Evolutionary conservation across 2,797 vertebrate species (phyloP), one percentile per base, ranked within the genome.

Genomic region (Enteromius afrohamiltoni): DNA sequence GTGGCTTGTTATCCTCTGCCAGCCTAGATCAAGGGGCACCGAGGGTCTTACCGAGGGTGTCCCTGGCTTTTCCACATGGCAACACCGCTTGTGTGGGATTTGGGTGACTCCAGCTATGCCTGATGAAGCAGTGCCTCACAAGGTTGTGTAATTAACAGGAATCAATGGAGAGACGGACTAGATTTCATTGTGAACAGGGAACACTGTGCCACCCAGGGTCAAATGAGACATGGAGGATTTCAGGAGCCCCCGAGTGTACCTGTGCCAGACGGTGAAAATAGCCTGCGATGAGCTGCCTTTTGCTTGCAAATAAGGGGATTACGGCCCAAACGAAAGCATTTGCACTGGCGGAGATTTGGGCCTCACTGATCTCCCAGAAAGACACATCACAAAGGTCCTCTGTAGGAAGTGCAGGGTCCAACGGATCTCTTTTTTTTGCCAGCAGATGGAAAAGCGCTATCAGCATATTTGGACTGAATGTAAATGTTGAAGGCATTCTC

Each of bases 221-320:
- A 88, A 87, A 82, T 11, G 75, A 86, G 64, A 89, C 87, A 87
- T 85, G 83, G 73, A 29, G 74, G 77, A 86, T 87, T 85, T 83
- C 64, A 71, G 83, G 69, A 85, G 70, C 74, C 81, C 62, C 76
- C 26, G 51, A 51, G 60, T 73, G 65, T 85, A 83, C 83, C 82
- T 83, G 51, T 65, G 77, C 84, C 84, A 82, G 76, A 26, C 77
- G 62, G 64, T 45, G 45, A 83, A 82, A 74, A 58, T 29, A 79
- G 84, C 88, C 85, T 90, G 85, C 88, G 91, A 92, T 88, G 88
- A 87, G 88, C 86, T 88, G 92, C 91, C 91, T 92, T 91, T 91
- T 87, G 92, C 91, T 92, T 93, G 91, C 92, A 94, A 93, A 94
- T 94, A 91, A 94, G 93, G 90, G 92, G 93, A 94, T 94, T 93